Evolutionary conservation across 2,797 vertebrate species (phyloP), one percentile per base, ranked within the genome.

Genomic region (Todus mexicanus): DNA sequence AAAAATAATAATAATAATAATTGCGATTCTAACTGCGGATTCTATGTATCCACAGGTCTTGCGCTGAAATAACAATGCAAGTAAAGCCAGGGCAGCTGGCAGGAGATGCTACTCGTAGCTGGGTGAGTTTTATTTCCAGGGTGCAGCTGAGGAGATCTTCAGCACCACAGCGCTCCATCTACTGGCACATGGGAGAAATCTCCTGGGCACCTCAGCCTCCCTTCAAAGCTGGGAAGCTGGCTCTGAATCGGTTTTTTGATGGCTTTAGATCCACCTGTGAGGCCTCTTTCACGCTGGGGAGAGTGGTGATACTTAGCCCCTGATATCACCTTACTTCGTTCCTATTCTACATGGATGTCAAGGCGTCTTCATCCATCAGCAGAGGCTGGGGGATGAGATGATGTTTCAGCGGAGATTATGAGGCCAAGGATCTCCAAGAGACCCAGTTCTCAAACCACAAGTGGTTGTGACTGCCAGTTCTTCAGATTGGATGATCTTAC

Each of bases 91-190:
- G 59, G 48, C 65, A 48, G 50, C 5, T 1, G 0, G 60, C 9
- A 10, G 18, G 60, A 15, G 38, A 22, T 3, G 14, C 33, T 37
- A 7, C 29, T 48, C 4, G 11, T 3, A 9, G 12, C 33, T 6
- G 54, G 37, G 6, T 31, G 23, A 8, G 26, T 6, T 11, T 45
- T 2, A 15, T 19, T 40, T 3, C 10, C 35, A 31, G 15, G 10
- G 16, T 12, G 12, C 7, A 16, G 12, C 15, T 4, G 29, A 8
- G 50, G 37, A 3, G 50, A 50, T 15, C 19, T 20, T 3, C 25
- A 12, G 81, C 6, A 15, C 76, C 31, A 7, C 85, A 12, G 82
- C 48, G 72, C 95, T 89, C 95, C 96, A 94, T 93, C 96, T 96
- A 4, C 84, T 37, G 95, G 77, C 22, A 35, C 7, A 1, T 4